Evolutionary conservation across 1,140 invertebrate species (phyloP), one percentile per base, ranked within the genome.

Genomic region (Bombus cullumanus): DNA sequence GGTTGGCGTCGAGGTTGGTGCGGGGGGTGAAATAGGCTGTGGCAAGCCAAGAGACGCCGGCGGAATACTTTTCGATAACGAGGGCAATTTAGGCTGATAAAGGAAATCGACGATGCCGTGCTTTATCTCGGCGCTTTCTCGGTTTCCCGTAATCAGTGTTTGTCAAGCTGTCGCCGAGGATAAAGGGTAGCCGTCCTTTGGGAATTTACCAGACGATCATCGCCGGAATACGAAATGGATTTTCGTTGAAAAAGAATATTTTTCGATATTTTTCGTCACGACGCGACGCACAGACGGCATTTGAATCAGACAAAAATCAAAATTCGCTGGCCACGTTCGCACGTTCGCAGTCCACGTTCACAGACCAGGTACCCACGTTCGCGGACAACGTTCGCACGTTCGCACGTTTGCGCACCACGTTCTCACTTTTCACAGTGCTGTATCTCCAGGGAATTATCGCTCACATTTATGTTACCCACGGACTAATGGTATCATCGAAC

Each of bases 1-100:
- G 28, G 59, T 62, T n/a, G 4, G 64, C 25, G 22, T 12, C 4
- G 12, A 4, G n/a, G 43, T 22, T 31, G 15, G 59, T 18, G 0
- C 2, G 22, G 3, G 22, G 39, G 62, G 5, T 66, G 25, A 79
- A 81, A 66, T 39, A 71, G 41, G 22, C 68, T 53, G 53, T 1
- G 62, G 39, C 43, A 43, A 31, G n/a, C 39, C 0, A 13, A 15
- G 57, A 53, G 18, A 80, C 78, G 66, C 31, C 34, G 79, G 10
- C 31, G 71, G 39, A 76, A 83, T 68, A 76, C 41, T 53, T 83
- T 59, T 64, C 82, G 82, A 84, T 77, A 79, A 78, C 77, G 83
- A 85, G 77, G 66, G 66, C 76, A 85, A 85, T 85, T 85, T 80
- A 71, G 83, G 53, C 83, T 73, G 83, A 85, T 85, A 85, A 85